phyloP scores from a whole-genome alignment of 35 echinoderm and acorn worm genomes.

The Acanthaster planci region DNA sequence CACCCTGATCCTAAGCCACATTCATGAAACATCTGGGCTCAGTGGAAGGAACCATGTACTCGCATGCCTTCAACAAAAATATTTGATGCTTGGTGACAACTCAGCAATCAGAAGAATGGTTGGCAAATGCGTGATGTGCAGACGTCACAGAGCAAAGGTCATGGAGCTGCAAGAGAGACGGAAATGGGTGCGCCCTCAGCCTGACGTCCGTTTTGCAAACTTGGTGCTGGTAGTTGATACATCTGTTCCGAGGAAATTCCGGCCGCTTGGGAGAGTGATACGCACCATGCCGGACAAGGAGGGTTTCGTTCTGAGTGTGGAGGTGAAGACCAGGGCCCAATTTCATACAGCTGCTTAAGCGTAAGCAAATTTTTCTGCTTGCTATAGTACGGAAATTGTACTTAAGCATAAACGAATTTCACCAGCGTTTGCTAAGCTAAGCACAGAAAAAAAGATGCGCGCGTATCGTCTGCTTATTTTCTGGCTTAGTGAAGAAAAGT shows the following conservation, averaged over 20 bases:
- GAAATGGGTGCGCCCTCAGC: slow-evolving; percentile 39
- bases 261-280: slow-evolving; percentile 52
- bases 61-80: slow-evolving; percentile 36
- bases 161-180: slow-evolving; percentile 44
- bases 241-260: slow-evolving; percentile 39
- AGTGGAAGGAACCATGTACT: slow-evolving; percentile 47
- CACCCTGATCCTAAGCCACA: slow-evolving; percentile 47
- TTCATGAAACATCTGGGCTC: slow-evolving; percentile 53
- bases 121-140: slow-evolving; percentile 49
- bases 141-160: slow-evolving; percentile 37
- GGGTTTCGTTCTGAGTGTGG: background rate
- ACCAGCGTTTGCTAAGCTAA: no score
- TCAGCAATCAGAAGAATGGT: slow-evolving; percentile 25
- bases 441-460: no score
- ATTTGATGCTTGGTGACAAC: slow-evolving; percentile 50
- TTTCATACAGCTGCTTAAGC: no score
- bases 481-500: no score
- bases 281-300: slow-evolving; percentile 33
- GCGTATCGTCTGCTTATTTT: no score
- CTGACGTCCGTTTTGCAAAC: slow-evolving; percentile 31
- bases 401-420: no score
- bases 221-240: slow-evolving; percentile 52
- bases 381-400: no score
- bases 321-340: slow-evolving; percentile 24
- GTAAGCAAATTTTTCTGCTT: no score